Base-by-base conservation (phyloP, 2,888 invertebrate species). In the Anodontia alba region DNA sequence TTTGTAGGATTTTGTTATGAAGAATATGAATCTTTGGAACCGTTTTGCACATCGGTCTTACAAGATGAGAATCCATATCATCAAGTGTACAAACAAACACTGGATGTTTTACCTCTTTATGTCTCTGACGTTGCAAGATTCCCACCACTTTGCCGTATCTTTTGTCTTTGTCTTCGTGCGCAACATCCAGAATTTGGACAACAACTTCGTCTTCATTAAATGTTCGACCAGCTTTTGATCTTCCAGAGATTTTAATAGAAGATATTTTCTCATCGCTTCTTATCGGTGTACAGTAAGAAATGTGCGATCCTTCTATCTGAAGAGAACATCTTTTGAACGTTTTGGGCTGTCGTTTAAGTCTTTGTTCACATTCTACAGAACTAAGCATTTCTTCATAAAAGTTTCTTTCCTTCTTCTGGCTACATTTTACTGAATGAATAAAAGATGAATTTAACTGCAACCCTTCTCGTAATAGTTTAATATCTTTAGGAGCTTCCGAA, bases 41-140 rank as follows among this genome's bases (percentile, higher is more conserved):
- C 10, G 88, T 88, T 79, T 87, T 88, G 43, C 88, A 88, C 23
- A 89, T 73, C 1, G 89, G 89, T 49, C 76, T 62, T 84, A 89
- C 81, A 17, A 89, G 70, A 62, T 87, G 73, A 20, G 80, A 80
- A 43, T 82, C 81, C 7, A 49, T 54, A 42, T 87, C 87, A 69
- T 88, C 87, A 31, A 86, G 62, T 12, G 81, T 84, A 70, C 89
- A 89, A 0, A 79, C 75, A 62, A 87, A 79, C 3, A 88, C 78
- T 8, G 87, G 89, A 69, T 84, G 73, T 15, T 83, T 68, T 0
- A 82, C 73, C 36, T 87, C 66, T 42, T 69, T 71, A 42, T 66
- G 62, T 33, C 73, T 73, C n/a, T 78, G 68, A 17, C 69, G 69
- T 23, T 79, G 72, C 17, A 83, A 42, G 12, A 81, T 42, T 12